Percentiles rank a stretch among this genome's conserved stretches.
Evolutionary conservation across 2,113 vertebrate genomes (phyloP).

Genomic region (Paramormyrops kingsleyae): DNA sequence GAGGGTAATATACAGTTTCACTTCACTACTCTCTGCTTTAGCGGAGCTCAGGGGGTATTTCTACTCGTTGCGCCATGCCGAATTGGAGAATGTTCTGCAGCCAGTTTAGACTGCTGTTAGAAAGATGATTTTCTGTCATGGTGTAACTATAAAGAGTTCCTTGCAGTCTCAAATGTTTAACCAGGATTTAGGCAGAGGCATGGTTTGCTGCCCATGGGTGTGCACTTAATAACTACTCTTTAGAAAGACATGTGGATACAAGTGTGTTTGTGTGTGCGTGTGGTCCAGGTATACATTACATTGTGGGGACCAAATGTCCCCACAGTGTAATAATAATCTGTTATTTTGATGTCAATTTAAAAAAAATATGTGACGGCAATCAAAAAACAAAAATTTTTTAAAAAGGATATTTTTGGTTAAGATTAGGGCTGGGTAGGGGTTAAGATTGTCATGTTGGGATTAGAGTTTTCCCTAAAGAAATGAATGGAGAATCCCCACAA

Average conservation of each 20-base stretch:
- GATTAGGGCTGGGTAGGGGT: too few species aligned
- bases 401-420: too few species aligned
- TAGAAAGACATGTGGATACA: not conserved
- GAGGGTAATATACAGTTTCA: not conserved
- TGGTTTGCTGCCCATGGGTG: not conserved
- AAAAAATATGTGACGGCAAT: too few species aligned
- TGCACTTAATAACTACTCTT: not conserved
- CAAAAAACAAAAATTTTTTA: too few species aligned
- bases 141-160: not conserved
- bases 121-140: not conserved
- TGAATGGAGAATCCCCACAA: too few species aligned
- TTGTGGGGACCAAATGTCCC: not conserved
- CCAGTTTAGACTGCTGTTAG: not conserved
- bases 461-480: too few species aligned
- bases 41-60: not conserved
- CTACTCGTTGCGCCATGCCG: not conserved
- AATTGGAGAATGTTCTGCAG: not conserved
- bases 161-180: not conserved
- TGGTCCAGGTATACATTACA: not conserved
- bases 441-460: too few species aligned
- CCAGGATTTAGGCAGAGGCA: not conserved
- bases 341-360: too few species aligned
- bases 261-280: not conserved
- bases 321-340: too few species aligned
- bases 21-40: not conserved